Base-by-base conservation (phyloP, 2,888 invertebrate genomes). In the Harmothoe impar region DNA sequence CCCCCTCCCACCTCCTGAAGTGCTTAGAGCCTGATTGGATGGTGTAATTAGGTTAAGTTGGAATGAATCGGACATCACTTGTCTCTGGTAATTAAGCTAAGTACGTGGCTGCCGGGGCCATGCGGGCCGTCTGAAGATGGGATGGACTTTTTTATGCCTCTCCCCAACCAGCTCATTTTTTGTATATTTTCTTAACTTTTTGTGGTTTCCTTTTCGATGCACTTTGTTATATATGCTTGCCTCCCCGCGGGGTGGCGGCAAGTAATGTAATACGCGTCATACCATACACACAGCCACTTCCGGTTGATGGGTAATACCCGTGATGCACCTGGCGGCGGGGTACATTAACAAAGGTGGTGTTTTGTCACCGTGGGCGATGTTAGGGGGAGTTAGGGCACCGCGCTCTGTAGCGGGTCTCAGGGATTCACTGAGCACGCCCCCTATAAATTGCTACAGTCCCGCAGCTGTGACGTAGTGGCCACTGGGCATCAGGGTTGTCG, bases 1-100 rank as follows among this genome's bases (percentile, higher is more conserved):
- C 10, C 10, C n/a, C 43, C 3, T 43, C 43, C 43, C 43, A 43
- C 43, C 43, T n/a, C 43, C 43, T 62, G 23, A 31, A 72, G 29
- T 25, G 17, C 72, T 72, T 29, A 72, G 20, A 17, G 29, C 25
- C 29, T 72, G 29, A 72, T 72, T 72, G 72, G 72, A 72, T 29
- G 72, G 29, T 7, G 29, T 72, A 72, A 72, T 72, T 72, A 72
- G 72, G 72, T 72, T 72, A 72, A 72, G 72, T 72, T 72, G 72
- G 72, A 31, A 72, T 29, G 72, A 72, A 72, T 72, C 72, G 29
- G 72, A 29, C 72, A 31, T 29, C 72, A 72, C 72, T 72, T 72
- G 72, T 72, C 29, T 3, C n/a, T 29, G 15, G 25, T 72, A 72
- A 72, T 72, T 72, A 72, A 72, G 31, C 72, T 72, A 72, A 72